These are phyloP conservation scores for Acromyrmex echinatior DNA, from an alignment of 1,140 invertebrate genomes.

Conservation along the genomic window DNA sequence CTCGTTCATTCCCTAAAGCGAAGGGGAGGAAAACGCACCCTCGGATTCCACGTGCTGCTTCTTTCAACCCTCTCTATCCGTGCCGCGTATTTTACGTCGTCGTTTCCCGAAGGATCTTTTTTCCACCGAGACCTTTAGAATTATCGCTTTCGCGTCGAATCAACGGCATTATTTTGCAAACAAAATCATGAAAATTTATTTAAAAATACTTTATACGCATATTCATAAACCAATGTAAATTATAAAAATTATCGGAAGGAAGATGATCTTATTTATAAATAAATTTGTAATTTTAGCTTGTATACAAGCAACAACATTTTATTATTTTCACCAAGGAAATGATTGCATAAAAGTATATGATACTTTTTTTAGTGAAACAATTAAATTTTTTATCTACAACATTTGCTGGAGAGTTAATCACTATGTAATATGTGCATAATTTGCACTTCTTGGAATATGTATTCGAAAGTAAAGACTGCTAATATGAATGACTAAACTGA, in stretches of 20 bases:
- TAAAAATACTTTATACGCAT: neutral
- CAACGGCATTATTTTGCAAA: constrained; percentile 10
- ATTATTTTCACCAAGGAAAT: neutral
- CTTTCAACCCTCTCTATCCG: constrained; percentile 70
- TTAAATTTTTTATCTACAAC: constrained; percentile 34
- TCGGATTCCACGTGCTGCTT: constrained; percentile 62
- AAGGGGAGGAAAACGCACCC: constrained; percentile 64
- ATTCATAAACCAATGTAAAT: neutral
- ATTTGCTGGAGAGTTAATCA: constrained; percentile 19
- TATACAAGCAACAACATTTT: neutral
- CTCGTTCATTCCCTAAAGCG: constrained; percentile 72
- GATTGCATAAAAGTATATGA: neutral
- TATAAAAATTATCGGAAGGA: constrained; percentile 5
- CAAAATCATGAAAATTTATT: constrained; percentile 23
- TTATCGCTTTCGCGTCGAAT: constrained; percentile 46
- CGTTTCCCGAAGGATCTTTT: constrained; percentile 52
- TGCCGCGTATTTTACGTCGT: constrained; percentile 36
- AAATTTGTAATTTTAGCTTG: neutral
- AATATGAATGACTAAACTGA: constrained; percentile 50
- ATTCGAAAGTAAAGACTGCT: constrained; percentile 58
- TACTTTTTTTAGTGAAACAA: neutral
- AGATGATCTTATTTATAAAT: neutral
- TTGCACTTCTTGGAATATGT: neutral
- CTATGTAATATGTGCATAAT: neutral
- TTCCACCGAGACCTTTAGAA: constrained; percentile 36